Percentiles rank a stretch among this genome's conserved stretches.
These are phyloP conservation scores for Drosophila ezoana DNA, from an alignment of 2,888 invertebrate species.

Conservation along the genomic window DNA sequence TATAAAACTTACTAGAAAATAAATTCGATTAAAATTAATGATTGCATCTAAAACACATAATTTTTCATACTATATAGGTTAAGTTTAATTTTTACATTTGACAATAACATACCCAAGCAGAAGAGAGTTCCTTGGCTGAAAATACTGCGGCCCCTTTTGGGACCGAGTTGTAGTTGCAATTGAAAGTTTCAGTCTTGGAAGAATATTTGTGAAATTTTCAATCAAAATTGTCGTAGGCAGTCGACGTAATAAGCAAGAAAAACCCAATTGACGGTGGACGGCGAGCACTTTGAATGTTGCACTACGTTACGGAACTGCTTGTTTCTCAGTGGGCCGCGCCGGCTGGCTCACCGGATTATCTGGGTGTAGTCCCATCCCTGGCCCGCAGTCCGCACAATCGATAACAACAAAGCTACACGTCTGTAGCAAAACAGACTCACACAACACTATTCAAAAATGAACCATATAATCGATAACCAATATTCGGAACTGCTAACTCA, in stretches of 20 bases:
- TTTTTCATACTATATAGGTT: not conserved
- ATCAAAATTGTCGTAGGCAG: constrained; percentile 30
- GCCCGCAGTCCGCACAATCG: too few species aligned
- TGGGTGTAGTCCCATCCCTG: too few species aligned
- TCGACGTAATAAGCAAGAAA: constrained; percentile 55
- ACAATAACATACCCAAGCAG: constrained; percentile 43
- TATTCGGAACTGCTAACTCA: too few species aligned
- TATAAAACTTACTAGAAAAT: constrained; percentile 58
- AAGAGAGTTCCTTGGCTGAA: constrained; percentile 37
- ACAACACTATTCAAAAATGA: too few species aligned
- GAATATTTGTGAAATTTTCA: constrained; percentile 23
- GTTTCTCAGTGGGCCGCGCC: too few species aligned
- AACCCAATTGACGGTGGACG: constrained; percentile 56
- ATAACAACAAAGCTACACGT: too few species aligned
- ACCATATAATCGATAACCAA: too few species aligned
- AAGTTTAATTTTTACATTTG: not conserved
- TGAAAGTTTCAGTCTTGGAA: constrained; percentile 14
- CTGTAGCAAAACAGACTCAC: too few species aligned
- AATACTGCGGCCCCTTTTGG: constrained; percentile 35
- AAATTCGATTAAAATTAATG: constrained; percentile 4
- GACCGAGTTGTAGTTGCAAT: constrained; percentile 29
- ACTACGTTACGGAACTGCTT: too few species aligned
- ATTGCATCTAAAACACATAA: not conserved
- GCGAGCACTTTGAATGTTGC: constrained; percentile 57
- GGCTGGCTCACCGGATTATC: too few species aligned